Base-by-base conservation (phyloP, 1,140 invertebrate species). In the Prorops nasuta region DNA sequence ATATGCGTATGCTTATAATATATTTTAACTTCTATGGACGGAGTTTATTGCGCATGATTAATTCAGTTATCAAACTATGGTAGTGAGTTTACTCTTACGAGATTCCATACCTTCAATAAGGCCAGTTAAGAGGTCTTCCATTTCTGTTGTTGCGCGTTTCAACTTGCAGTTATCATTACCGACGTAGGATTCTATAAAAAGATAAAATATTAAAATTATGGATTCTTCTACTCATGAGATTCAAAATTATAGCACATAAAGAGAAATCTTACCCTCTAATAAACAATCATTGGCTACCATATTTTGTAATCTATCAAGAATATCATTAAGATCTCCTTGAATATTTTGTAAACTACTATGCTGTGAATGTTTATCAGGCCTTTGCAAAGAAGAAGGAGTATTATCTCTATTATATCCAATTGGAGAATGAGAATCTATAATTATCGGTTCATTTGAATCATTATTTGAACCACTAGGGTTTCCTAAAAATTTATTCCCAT, bases 291-390 rank as follows among this genome's bases (percentile, higher is more conserved):
- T 78, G 14, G 77, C 69, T 12, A 80, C 74, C 74, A 80, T 77
- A 63, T 79, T 78, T 64, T 80, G 78, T 35, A 80, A 61, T 58
- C 76, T 76, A 49, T 78, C 76, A 41, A 80, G 60, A 51, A 80
- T 80, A 53, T 78, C 76, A 56, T 80, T 79, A 12, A 80, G 58
- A 65, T 79, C 79, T 16, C 74, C 74, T 64, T 79, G 77, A 58
- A 80, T 74, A 64, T 79, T 77, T 61, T 79, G 72, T 24, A 80
- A 58, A 41, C 76, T 77, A 51, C 73, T 76, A 19, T 76, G 71
- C 40, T 74, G 72, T 37, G 72, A 75, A 51, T 74, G 68, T 40
- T 76, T 78, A 48, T 74, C 74, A 32, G 67, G 64, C 16, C 64
- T 59, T 34, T 76, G 71, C 44, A 77, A 53, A 24, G 73, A 74